Base-by-base conservation (phyloP, 2,797 vertebrate genomes). In the Streptopelia turtur region DNA sequence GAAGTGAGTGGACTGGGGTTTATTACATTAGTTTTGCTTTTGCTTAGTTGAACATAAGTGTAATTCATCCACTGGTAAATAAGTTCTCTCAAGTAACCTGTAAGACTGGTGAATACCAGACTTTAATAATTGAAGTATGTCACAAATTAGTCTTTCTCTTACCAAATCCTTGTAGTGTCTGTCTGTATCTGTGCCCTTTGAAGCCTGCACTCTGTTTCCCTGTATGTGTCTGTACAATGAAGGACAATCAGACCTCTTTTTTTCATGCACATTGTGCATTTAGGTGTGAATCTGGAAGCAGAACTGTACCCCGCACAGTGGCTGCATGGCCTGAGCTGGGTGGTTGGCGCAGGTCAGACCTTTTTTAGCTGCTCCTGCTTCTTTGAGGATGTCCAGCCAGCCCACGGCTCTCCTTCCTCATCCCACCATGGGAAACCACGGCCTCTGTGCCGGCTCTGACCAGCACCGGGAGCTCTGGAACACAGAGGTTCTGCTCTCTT, bases 251-350 rank as follows among this genome's bases (percentile, higher is more conserved):
- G 39, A 14, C 24, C 27, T 21, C 27, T 21, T 59, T 49, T 64
- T 24, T 1, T 5, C 5, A 18, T 9, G n/a, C 15, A 0, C 6
- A 0, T 4, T 13, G 6, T 33, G 13, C 18, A 3, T 75, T 53
- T 20, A 28, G 57, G 30, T 65, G 68, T 57, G 5, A 23, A 21
- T 15, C 8, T 23, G 76, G 15, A 4, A 9, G 15, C 55, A 33
- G 47, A 56, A 5, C 30, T 9, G 16, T 18, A 12, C 31, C 1
- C 5, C n/a, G 0, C 28, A 1, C 1, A 0, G 35, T 8, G 35
- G 43, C 52, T 47, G 14, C 0, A 0, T 43, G 49, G 18, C 27
- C 49, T 22, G 10, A 13, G 0, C 56, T 8, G 65, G 4, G 0
- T 10, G 45, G 17, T 1, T 56, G 59, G 14, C 52, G 31, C 61